Base-by-base conservation (phyloP, 35 echinoderm and acorn worm genomes). In the Holothuria glaberrima region DNA sequence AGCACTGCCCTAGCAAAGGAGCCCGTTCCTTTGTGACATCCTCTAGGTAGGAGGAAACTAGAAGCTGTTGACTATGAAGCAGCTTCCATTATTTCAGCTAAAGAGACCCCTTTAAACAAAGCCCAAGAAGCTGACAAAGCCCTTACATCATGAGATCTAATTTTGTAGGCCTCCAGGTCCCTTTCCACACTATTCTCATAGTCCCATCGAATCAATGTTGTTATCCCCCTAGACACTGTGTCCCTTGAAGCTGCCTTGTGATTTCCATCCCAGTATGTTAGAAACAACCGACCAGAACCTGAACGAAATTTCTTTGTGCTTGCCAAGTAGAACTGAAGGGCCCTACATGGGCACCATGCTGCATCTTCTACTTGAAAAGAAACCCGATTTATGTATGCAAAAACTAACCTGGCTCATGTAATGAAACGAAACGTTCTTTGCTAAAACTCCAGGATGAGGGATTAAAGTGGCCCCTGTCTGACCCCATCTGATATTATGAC, bases 241-340 rank as follows among this genome's bases (percentile, higher is more conserved):
- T 66, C 63, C 28, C 63, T 66, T 66, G 63, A 66, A 6, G 63
- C 63, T 24, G 63, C 63, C 16, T 66, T 66, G 21, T 24, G 21
- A 16, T 30, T 66, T 22, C 63, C 28, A 66, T 22, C 28, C 63
- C 16, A 16, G 28, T 66, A 66, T 4, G 63, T 66, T 16, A 66
- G 16, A 16, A 66, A 66, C 44, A 66, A 30, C 28, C 16, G 63
- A 24, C 28, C 28, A 22, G 28, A 6, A 16, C 21, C 21, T 22
- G 63, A 24, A 24, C 63, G 21, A 30, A 66, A 22, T 24, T 22
- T 66, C 28, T 30, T 66, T 24, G 63, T 66, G 28, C 4, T 16
- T 66, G 63, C 63, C 63, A 66, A 16, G 28, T 66, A 66, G 28
- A 66, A 66, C 63, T 66, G 63, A 22, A 66, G 63, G 28, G 63